Evolutionary conservation across 2,113 vertebrate genomes (phyloP).

Genomic region (Motacilla tschutschensis): DNA sequence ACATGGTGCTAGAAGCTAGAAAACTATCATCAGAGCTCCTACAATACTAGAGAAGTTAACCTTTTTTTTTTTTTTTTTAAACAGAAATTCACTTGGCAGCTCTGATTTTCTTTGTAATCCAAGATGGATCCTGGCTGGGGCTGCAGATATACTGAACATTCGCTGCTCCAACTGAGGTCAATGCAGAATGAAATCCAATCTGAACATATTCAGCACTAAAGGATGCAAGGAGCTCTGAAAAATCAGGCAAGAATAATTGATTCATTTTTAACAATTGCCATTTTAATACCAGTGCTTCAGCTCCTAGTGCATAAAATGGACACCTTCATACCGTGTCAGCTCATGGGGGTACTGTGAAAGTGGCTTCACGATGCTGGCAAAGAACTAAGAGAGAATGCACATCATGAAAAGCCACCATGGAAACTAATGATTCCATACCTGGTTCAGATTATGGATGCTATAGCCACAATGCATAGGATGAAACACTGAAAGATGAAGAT

Average conservation of each 20-base stretch:
- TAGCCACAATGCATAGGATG: not conserved
- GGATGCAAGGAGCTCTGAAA: conserved; percentile 8
- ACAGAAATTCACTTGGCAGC: not conserved
- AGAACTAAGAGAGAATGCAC: not conserved
- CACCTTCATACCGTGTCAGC: not conserved
- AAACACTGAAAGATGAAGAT: not conserved
- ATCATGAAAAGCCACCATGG: not conserved
- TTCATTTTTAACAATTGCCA: conserved; percentile 25
- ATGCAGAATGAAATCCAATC: conserved; percentile 22
- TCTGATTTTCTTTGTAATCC: not conserved
- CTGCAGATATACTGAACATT: not conserved
- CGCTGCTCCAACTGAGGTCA: not conserved
- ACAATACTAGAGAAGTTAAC: not conserved
- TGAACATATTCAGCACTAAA: not conserved
- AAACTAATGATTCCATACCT: not conserved
- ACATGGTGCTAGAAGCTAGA: not conserved
- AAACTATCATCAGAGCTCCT: not conserved
- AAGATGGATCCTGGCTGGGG: not conserved
- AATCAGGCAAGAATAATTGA: conserved; percentile 27
- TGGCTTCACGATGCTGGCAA: not conserved
- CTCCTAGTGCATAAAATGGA: not conserved
- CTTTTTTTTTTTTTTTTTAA: not conserved
- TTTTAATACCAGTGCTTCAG: conserved; percentile 5
- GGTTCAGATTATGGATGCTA: not conserved
- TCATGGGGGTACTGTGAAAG: not conserved